phyloP scores from a whole-genome alignment of 2,888 invertebrate genomes.

The Encarsia formosa region DNA sequence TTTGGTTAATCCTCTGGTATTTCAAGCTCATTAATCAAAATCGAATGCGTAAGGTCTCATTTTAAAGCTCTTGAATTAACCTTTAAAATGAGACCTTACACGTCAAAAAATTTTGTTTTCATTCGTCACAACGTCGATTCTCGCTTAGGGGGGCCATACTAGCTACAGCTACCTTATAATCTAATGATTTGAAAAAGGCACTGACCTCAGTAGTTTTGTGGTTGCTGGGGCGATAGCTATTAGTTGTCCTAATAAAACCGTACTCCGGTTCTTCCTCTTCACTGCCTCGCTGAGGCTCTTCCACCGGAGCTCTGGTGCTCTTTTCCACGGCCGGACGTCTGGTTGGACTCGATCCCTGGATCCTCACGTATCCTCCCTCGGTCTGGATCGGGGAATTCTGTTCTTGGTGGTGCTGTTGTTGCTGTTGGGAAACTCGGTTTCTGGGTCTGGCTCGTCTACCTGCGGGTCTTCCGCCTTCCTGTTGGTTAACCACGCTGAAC shows the following conservation, averaged over 20 bases:
- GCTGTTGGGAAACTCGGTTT: constrained; percentile 31
- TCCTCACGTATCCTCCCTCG: constrained; percentile 45
- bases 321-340: constrained; percentile 29
- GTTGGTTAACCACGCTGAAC: constrained; percentile 43
- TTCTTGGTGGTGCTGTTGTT: constrained; percentile 31
- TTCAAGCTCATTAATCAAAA: too few species aligned
- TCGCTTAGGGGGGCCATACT: too few species aligned
- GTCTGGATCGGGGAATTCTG: constrained; percentile 39
- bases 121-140: too few species aligned
- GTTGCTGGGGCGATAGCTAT: too few species aligned
- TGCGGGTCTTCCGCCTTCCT: constrained; percentile 7
- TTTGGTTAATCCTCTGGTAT: too few species aligned
- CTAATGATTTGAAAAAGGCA: too few species aligned
- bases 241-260: constrained; percentile 54
- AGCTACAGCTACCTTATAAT: too few species aligned
- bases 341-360: constrained; percentile 35
- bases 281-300: constrained; percentile 21
- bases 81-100: too few species aligned
- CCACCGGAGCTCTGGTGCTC: constrained; percentile 34
- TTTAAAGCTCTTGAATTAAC: too few species aligned
- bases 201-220: constrained; percentile 41
- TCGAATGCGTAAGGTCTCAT: too few species aligned
- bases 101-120: too few species aligned
- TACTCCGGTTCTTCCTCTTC: constrained; percentile 50
- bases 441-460: constrained; percentile 12